Evolutionary conservation across 2,888 invertebrate genomes (phyloP).

Genomic region (Agriopis leucophaearia): DNA sequence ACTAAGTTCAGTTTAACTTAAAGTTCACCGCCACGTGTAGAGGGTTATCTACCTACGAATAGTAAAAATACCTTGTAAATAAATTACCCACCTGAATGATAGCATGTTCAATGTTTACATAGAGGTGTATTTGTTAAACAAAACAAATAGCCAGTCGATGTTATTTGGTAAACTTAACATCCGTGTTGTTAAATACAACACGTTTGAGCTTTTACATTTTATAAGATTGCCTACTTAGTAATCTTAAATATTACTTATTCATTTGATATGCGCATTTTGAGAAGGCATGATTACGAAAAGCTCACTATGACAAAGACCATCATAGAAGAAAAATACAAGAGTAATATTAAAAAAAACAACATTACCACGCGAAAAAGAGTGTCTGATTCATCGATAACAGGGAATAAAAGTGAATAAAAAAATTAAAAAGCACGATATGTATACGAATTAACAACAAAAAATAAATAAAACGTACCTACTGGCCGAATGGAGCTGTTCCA

Average conservation of each 20-base stretch:
- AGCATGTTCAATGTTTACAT: slow-evolving; percentile 60
- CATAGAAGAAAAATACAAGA: background rate
- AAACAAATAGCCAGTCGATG: slow-evolving; percentile 56
- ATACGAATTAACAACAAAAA: too few relatives aligned
- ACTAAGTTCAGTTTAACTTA: slow-evolving; percentile 21
- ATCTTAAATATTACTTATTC: slow-evolving; percentile 12
- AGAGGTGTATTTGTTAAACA: slow-evolving; percentile 56
- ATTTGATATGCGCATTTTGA: slow-evolving; percentile 26
- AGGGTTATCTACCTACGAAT: slow-evolving; percentile 28
- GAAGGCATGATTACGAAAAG: slow-evolving; percentile 4
- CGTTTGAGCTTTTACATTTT: slow-evolving; percentile 50
- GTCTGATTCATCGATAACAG: too few relatives aligned
- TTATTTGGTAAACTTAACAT: slow-evolving; percentile 56
- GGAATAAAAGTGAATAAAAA: too few relatives aligned
- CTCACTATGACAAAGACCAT: slow-evolving; percentile 1
- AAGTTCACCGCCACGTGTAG: slow-evolving; percentile 32
- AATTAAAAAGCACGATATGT: too few relatives aligned
- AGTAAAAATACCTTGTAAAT: slow-evolving; percentile 39
- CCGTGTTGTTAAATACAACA: slow-evolving; percentile 58
- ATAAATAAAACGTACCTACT: too few relatives aligned
- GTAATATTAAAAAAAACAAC: too few relatives aligned
- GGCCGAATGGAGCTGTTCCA: too few relatives aligned
- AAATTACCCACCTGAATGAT: slow-evolving; percentile 49
- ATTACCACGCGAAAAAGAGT: too few relatives aligned
- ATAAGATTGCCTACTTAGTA: slow-evolving; percentile 36